Conservation (phyloP, 1,140 invertebrate species). For the Drosophila seguyi region DNA sequence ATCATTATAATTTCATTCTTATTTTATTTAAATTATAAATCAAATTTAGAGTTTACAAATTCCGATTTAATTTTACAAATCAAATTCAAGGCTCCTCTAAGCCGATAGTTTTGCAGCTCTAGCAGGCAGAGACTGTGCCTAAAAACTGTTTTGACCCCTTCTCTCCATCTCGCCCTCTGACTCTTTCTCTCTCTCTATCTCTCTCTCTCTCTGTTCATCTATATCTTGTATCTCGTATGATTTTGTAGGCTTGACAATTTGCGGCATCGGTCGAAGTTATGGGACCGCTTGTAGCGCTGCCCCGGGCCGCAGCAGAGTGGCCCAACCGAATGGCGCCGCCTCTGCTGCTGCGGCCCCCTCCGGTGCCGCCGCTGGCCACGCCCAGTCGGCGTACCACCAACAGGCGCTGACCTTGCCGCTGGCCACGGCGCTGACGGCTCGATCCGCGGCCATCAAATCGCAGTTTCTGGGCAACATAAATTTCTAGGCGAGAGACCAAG, state of each 20-base stretch:
- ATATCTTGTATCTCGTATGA: constrained; percentile 75
- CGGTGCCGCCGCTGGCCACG: constrained; percentile 60
- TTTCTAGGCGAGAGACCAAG: constrained; percentile 69
- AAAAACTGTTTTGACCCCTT: constrained; percentile 29
- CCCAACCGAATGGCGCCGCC: constrained; percentile 34
- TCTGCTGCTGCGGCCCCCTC: constrained; percentile 44
- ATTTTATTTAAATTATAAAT: too few species aligned
- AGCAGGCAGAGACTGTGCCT: constrained; percentile 4
- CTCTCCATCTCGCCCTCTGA: constrained; percentile 41
- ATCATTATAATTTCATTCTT: too few species aligned
- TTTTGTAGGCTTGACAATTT: constrained; percentile 85
- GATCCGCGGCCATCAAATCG: constrained; percentile 83
- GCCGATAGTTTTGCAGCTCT: constrained; percentile 42
- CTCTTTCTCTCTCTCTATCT: constrained; percentile 38
- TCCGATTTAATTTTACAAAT: neutral
- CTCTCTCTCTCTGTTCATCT: constrained; percentile 57
- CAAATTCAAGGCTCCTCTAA: neutral
- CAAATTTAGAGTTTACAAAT: neutral
- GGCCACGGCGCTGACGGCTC: constrained; percentile 80
- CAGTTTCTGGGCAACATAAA: constrained; percentile 85
- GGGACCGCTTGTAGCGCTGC: constrained; percentile 82
- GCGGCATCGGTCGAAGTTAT: constrained; percentile 85
- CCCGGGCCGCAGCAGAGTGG: constrained; percentile 69
- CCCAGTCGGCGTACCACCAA: constrained; percentile 79
- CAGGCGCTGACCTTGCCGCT: constrained; percentile 78